Evolutionary conservation across 2,888 invertebrate species (phyloP), one percentile per base, ranked within the genome.

Genomic region (Hemithea aestivaria): DNA sequence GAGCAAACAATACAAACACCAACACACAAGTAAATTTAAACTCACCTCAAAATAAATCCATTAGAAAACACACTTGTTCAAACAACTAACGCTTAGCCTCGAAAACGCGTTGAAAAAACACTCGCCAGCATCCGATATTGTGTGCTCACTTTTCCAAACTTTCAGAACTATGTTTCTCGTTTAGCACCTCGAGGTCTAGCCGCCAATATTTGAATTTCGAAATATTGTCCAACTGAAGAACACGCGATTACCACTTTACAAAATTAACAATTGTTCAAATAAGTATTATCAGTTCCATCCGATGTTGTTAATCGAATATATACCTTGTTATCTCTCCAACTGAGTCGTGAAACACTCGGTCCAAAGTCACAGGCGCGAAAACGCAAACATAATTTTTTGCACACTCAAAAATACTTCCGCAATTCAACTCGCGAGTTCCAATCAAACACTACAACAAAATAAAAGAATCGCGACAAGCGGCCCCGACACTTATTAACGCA

Each of bases 1-100:
- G 67, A 77, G 65, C 84, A 83, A 85, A 87, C 87, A 85, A 85
- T 83, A 85, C 82, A 82, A 82, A 83, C 83, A 85, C 85, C 74
- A 78, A 80, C 85, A 85, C 76, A 77, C 78, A 81, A 83, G 85
- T 85, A 85, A 85, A 84, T 84, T 87, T 85, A 81, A 85, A 85
- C 85, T 87, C 85, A 87, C 87, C 87, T 87, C 83, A 87, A 85
- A 87, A 87, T 85, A 87, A 85, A 85, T 85, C 87, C 87, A 87
- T 87, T 87, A 87, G 87, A 87, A 87, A 85, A 87, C 85, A 87
- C 87, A 87, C 84, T 87, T 85, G 87, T 87, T 85, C 84, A 87
- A 87, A 87, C 85, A 87, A 80, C 83, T 82, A 85, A 78, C 85
- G 85, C 83, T 84, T 82, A 85, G 84, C 85, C 85, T 85, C 85